Base-by-base conservation (phyloP, 2,797 vertebrate genomes). In the Pseudochirops cupreus region DNA sequence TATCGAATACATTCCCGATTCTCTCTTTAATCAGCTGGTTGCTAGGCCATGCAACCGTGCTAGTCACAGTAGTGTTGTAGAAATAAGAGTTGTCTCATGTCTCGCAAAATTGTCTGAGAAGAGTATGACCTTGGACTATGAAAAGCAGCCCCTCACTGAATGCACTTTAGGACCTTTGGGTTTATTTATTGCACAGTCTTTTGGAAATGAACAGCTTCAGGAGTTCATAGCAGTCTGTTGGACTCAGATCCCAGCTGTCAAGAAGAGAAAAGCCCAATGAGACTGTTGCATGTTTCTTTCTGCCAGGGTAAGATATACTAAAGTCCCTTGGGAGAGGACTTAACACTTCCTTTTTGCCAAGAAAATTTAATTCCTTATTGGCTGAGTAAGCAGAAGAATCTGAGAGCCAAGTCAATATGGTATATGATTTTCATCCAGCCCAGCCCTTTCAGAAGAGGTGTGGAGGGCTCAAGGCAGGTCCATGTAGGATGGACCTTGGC, bases 321-420 rank as follows among this genome's bases (percentile, higher is more conserved):
- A 92, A 50, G 53, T 52, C 91, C 56, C 94, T 58, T 59, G 94
- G 57, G 95, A 95, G 55, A 94, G 74, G 92, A 96, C 67, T 97
- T 98, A 96, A 59, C 95, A 91, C 94, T 92, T 95, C 10, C 33
- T 50, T 11, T 92, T 93, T 97, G 94, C 96, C 97, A 97, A 96
- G 94, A 97, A 94, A 97, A 90, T 5, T 14, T 53, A 95, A 89
- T 94, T 95, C 96, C 95, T 94, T 95, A 55, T 53, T 94, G 96
- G 91, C 91, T 18, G 91, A 52, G 52, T 62, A 91, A 93, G 90
- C 87, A 91, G 97, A 94, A 95, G 52, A 39, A 59, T 93, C 54
- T 56, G 89, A 94, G 91, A 97, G 98, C 98, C 98, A 98, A 98
- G 58, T 97, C 96, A 97, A 97, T 98, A 97, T 94, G 96, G 74